phyloP scores from a whole-genome alignment of 1,140 invertebrate genomes.

The Cecropterus lyciades region DNA sequence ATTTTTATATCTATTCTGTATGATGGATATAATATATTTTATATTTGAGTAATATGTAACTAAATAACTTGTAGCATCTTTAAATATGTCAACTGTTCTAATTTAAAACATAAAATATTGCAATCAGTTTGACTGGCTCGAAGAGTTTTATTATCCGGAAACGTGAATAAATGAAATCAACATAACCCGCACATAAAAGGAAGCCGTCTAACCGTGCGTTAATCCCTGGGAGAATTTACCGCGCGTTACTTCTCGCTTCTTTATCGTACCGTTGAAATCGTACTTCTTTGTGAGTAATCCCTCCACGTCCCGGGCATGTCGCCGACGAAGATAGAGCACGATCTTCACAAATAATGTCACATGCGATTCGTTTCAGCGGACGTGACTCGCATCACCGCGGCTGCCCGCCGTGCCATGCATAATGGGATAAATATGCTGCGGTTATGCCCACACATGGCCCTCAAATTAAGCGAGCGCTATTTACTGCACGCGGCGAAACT shows the following conservation, averaged over 20 bases:
- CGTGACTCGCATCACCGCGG: constrained; percentile 80
- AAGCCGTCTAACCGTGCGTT: constrained; percentile 67
- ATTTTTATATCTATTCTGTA: too few species aligned
- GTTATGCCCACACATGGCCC: constrained; percentile 81
- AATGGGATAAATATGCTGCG: constrained; percentile 83
- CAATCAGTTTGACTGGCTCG: background rate
- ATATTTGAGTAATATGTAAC: too few species aligned
- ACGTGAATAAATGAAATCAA: constrained; percentile 31
- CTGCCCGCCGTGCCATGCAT: constrained; percentile 74
- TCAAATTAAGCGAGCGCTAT: constrained; percentile 79
- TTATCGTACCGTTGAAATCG: constrained; percentile 82
- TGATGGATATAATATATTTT: too few species aligned
- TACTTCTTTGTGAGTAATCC: constrained; percentile 83
- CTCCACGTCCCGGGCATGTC: constrained; percentile 78
- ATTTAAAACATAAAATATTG: too few species aligned
- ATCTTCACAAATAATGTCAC: constrained; percentile 84
- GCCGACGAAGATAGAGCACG: constrained; percentile 84
- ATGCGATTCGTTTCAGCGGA: constrained; percentile 82
- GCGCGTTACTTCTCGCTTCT: constrained; percentile 78
- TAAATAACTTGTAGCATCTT: too few species aligned
- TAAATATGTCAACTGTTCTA: too few species aligned
- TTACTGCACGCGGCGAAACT: constrained; percentile 70
- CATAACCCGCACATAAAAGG: constrained; percentile 29
- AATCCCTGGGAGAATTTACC: constrained; percentile 73
- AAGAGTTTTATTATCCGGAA: constrained; percentile 2